Evolutionary conservation across 2,888 invertebrate species (phyloP).

Genomic region (Hemithea aestivaria): DNA sequence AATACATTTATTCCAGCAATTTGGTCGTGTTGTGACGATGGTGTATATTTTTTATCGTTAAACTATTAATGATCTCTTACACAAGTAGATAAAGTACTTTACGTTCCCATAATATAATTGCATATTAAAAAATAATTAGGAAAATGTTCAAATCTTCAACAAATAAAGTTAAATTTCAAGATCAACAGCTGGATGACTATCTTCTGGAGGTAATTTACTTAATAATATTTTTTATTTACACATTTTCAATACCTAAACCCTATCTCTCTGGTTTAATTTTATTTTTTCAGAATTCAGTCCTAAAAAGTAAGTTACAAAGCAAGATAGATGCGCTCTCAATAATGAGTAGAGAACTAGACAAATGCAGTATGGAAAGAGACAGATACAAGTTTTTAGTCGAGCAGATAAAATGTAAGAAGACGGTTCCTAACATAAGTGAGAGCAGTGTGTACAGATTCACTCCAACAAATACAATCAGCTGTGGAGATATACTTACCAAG

Average conservation of each 20-base stretch:
- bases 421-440: slow-evolving; percentile 35
- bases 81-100: too few species aligned
- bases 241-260: too few species aligned
- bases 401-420: slow-evolving; percentile 81
- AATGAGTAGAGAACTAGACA: slow-evolving; percentile 86
- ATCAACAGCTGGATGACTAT: slow-evolving; percentile 68
- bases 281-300: slow-evolving; percentile 76
- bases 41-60: too few species aligned
- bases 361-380: slow-evolving; percentile 88
- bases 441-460: slow-evolving; percentile 49
- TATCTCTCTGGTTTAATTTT: background rate
- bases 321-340: slow-evolving; percentile 91
- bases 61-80: too few species aligned
- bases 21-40: too few species aligned
- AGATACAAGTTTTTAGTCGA: slow-evolving; percentile 89
- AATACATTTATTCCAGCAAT: too few species aligned
- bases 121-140: too few species aligned
- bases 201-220: slow-evolving; percentile 60
- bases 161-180: slow-evolving; percentile 67
- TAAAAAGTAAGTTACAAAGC: slow-evolving; percentile 86
- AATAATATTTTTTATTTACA: too few species aligned
- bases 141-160: slow-evolving; percentile 22
- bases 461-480: slow-evolving; percentile 68
- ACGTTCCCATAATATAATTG: too few species aligned
- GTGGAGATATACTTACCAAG: slow-evolving; percentile 78